Conservation (phyloP, 2,113 vertebrate genomes). For the Paraplagusia blochii region DNA sequence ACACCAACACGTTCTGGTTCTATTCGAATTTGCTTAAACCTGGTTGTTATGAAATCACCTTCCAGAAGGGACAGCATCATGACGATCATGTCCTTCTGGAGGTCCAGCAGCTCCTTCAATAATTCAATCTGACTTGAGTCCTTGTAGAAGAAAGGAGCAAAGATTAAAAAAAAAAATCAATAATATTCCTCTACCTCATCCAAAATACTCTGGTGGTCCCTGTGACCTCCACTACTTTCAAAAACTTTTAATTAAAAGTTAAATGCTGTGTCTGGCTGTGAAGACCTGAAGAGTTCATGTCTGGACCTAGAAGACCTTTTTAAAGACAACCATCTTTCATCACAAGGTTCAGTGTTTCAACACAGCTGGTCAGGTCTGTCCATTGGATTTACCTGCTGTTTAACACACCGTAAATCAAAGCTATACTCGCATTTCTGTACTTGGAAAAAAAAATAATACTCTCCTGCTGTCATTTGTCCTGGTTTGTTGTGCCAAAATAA, state of each 20-base stretch:
- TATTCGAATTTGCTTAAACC: neutral
- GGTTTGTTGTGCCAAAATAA: constrained; percentile 20
- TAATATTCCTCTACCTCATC: constrained; percentile 19
- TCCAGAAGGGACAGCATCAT: constrained; percentile 97
- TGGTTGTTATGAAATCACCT: constrained; percentile 68
- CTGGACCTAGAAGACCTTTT: constrained; percentile 34
- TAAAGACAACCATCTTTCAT: constrained; percentile 65
- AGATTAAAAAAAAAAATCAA: constrained; percentile 18
- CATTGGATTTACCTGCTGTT: constrained; percentile 58
- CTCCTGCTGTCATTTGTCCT: constrained; percentile 38
- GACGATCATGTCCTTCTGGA: constrained; percentile 98
- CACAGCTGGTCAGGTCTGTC: constrained; percentile 65
- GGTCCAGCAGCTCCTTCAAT: constrained; percentile 94
- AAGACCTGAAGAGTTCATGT: constrained; percentile 36
- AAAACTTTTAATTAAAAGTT: constrained; percentile 40
- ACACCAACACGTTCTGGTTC: neutral
- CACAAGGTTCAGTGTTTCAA: constrained; percentile 60
- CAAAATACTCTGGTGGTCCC: neutral
- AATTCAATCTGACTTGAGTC: constrained; percentile 98
- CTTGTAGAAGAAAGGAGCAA: constrained; percentile 65
- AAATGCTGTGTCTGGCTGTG: constrained; percentile 38
- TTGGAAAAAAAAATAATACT: constrained; percentile 48
- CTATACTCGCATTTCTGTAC: constrained; percentile 29
- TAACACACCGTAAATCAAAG: constrained; percentile 54
- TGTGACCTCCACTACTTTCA: constrained; percentile 24